These are phyloP conservation scores for Epizoanthus illoricatus DNA, from an alignment of 92 coral and sea anemone genomes.

Conservation along the genomic window DNA sequence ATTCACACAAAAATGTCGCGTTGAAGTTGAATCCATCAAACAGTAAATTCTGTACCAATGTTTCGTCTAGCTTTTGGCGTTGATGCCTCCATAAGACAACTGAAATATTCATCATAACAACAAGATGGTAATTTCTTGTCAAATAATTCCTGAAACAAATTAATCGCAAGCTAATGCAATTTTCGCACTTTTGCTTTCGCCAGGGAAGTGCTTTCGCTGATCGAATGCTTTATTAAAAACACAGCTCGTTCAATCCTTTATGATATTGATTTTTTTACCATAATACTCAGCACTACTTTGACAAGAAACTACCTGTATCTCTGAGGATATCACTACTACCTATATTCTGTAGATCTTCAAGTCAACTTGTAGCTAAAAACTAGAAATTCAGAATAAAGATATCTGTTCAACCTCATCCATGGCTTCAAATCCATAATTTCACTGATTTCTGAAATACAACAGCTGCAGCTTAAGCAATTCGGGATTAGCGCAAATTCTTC, in stretches of 20 bases:
- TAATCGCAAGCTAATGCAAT: background rate
- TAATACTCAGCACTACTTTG: background rate
- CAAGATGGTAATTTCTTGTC: background rate
- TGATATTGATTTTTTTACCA: background rate
- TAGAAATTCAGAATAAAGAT: background rate
- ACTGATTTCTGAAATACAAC: background rate
- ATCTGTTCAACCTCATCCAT: background rate
- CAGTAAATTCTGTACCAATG: background rate
- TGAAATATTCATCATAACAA: background rate
- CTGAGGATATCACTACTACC: too few species aligned
- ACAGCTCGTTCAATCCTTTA: slow-evolving; percentile 1
- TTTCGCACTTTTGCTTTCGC: background rate
- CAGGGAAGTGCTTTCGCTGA: background rate
- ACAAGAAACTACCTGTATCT: background rate
- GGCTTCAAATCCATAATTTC: background rate
- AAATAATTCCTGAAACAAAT: slow-evolving; percentile 4
- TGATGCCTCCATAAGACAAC: background rate
- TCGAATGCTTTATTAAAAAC: background rate
- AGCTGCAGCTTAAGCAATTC: background rate
- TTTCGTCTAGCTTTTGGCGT: background rate
- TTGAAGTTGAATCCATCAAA: too few species aligned
- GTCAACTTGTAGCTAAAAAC: background rate
- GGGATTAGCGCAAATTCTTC: too few species aligned
- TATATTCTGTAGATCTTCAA: background rate
- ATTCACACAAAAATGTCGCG: background rate